A percentile compares a stretch with the other conserved stretches of the same genome.
phyloP scores from a whole-genome alignment of 2,888 invertebrate genomes.

The Oscheius onirici region DNA sequence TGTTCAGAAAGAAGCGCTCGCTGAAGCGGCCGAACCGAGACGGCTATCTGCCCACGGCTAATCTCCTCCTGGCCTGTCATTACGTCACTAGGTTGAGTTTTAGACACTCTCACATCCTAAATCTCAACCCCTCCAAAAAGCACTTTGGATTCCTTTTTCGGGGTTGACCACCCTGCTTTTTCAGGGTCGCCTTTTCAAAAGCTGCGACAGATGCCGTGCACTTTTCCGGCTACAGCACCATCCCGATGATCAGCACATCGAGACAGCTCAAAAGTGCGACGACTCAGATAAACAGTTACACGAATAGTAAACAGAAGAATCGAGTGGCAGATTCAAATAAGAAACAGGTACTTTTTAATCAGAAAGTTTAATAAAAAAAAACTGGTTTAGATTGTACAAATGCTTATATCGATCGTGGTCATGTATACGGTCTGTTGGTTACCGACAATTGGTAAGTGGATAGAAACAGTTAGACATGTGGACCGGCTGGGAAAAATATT shows the following conservation, averaged over 20 bases:
- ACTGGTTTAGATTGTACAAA: conserved; percentile 78
- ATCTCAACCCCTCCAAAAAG: not conserved
- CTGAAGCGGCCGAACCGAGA: conserved; percentile 22
- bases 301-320: conserved; percentile 37
- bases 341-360: conserved; percentile 63
- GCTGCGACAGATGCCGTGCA: conserved; percentile 62
- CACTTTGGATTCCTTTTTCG: not conserved
- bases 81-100: conserved; percentile 15
- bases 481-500: not conserved
- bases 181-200: conserved; percentile 59
- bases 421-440: conserved; percentile 81
- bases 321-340: conserved; percentile 61
- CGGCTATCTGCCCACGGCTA: conserved; percentile 25
- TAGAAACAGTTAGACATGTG: not conserved
- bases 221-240: conserved; percentile 57
- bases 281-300: conserved; percentile 52
- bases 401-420: conserved; percentile 80
- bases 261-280: conserved; percentile 49
- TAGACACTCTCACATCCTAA: not conserved
- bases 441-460: conserved; percentile 72
- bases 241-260: conserved; percentile 53
- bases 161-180: not conserved
- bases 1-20: conserved; percentile 24
- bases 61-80: conserved; percentile 16
- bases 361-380: conserved; percentile 6